Percentiles rank a stretch among this genome's conserved stretches.
phyloP scores from a whole-genome alignment of 2,888 invertebrate genomes.

The Tipula vernalis region DNA sequence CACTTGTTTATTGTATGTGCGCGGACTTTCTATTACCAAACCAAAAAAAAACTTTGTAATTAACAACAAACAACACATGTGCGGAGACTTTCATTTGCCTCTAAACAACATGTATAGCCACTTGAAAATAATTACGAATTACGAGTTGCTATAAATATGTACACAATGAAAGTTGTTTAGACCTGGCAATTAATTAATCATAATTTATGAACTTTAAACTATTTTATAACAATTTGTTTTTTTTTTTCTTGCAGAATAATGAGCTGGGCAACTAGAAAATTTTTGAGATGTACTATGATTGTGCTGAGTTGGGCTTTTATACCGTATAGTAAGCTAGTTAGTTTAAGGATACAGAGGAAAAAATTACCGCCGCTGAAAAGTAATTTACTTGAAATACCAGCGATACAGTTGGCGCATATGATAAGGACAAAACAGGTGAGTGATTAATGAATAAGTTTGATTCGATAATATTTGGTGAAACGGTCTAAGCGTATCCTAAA shows the following conservation, averaged over 20 bases:
- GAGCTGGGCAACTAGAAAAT: constrained; percentile 46
- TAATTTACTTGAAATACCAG: constrained; percentile 54
- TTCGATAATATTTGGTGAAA: too few species aligned
- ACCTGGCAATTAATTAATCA: neutral
- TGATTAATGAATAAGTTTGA: constrained; percentile 12
- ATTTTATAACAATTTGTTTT: constrained; percentile 21
- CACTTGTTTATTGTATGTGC: neutral
- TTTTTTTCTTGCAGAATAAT: constrained; percentile 41
- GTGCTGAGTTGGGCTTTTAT: constrained; percentile 44
- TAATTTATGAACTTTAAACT: constrained; percentile 12
- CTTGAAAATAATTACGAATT: neutral
- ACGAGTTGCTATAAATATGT: neutral
- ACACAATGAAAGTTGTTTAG: neutral
- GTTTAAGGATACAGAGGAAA: constrained; percentile 42
- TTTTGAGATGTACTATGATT: constrained; percentile 45
- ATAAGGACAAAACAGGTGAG: constrained; percentile 58
- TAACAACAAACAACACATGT: neutral
- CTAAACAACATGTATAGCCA: neutral
- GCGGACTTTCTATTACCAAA: neutral
- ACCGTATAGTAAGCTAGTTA: constrained; percentile 37
- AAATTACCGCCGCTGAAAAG: constrained; percentile 54
- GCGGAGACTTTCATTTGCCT: neutral
- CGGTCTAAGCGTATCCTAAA: too few species aligned
- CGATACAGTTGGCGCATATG: constrained; percentile 52
- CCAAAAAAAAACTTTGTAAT: neutral